Evolutionary conservation across 2,888 invertebrate genomes (phyloP).

Genomic region (Fragum fragum): DNA sequence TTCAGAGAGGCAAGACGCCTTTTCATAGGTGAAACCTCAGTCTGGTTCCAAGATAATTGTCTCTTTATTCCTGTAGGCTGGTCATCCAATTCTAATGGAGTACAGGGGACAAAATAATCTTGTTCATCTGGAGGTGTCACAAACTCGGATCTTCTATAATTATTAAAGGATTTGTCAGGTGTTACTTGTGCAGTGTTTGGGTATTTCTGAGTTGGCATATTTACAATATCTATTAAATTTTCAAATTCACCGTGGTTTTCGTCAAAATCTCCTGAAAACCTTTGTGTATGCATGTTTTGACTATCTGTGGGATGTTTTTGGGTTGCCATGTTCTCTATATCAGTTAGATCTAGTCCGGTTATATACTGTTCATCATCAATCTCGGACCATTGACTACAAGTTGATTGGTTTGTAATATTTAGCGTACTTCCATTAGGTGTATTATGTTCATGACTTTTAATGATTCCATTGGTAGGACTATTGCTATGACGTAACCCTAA

Average conservation of each 20-base stretch:
- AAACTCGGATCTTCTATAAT: background rate
- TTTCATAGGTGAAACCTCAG: conserved; percentile 46
- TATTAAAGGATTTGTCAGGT: background rate
- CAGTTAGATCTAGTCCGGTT: conserved; percentile 47
- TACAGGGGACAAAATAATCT: background rate
- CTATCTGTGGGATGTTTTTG: background rate
- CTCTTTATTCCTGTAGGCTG: conserved; percentile 26
- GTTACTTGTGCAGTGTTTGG: background rate
- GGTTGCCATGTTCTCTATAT: conserved; percentile 49
- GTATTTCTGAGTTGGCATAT: no score
- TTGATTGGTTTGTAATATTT: conserved; percentile 11
- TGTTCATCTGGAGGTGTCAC: conserved; percentile 4
- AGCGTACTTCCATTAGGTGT: background rate
- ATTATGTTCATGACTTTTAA: no score
- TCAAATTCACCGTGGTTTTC: background rate
- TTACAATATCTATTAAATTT: no score
- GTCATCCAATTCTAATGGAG: background rate
- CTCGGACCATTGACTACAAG: conserved; percentile 67
- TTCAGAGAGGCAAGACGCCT: conserved; percentile 42
- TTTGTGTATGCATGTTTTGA: no score
- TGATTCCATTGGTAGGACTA: no score
- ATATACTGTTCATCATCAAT: conserved; percentile 57
- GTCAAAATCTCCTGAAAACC: no score
- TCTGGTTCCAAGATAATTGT: background rate
- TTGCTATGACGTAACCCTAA: no score